Evolutionary conservation across 2,797 vertebrate genomes (phyloP), one percentile per base, ranked within the genome.

Genomic region (Protosalanx chinensis): DNA sequence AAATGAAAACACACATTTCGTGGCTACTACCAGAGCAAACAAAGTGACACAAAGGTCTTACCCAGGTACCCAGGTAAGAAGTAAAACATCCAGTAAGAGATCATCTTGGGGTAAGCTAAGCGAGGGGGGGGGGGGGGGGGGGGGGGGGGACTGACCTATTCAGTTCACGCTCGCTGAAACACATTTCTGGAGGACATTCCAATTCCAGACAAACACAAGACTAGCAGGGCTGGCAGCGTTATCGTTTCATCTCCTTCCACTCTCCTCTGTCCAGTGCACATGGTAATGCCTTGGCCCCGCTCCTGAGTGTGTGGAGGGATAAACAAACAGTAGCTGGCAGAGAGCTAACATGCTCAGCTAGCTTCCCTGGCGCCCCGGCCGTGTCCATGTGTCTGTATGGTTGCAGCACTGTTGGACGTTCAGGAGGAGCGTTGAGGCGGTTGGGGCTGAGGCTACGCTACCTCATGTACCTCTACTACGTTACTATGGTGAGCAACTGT

Each of bases 181-280:
- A 70, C 35, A 41, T 27, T 23, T 35, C 33, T 59, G 41, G 56
- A 67, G 80, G 71, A 71, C 73, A 75, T 75, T 79, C 72, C 68
- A 70, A 70, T 77, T 80, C 67, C 79, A 72, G 61, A 67, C 75
- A 67, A 74, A 69, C 75, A 67, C 65, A n/a, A 13, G n/a, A 46
- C 41, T 70, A 75, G 79, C n/a, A 13, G 75, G 78, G 63, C 72
- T 72, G 79, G 41, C 41, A 46, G 67, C 76, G 67, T 61, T 72
- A 78, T 84, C 76, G 71, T 71, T 79, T 82, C 77, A 84, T 86
- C 79, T 79, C 78, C 15, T 71, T 76, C 60, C 73, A 74, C 70
- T 67, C 74, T 74, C 80, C 66, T 73, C 71, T 73, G 74, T 61
- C 67, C 33, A 61, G 5, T 46, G 37, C 72, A 72, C 84, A 80